Evolutionary conservation across 1,140 invertebrate species (phyloP).

Genomic region (Ceratitis capitata): DNA sequence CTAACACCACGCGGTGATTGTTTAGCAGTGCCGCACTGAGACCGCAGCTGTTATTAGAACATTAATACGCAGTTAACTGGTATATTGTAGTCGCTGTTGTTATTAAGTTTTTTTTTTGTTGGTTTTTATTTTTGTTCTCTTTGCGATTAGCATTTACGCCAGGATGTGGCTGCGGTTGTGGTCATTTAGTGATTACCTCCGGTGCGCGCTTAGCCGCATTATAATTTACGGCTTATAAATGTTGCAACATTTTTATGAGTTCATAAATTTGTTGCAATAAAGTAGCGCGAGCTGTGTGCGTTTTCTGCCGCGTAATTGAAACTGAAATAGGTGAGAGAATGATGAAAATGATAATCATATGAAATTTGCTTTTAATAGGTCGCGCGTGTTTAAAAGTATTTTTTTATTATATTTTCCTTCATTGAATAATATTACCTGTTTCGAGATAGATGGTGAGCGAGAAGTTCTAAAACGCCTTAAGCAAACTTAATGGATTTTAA

Average conservation of each 20-base stretch:
- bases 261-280: not conserved
- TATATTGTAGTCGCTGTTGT: not conserved
- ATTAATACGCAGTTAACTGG: not conserved
- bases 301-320: not conserved
- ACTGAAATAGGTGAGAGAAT: not conserved
- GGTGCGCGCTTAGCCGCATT: not conserved
- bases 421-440: no score
- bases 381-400: no score
- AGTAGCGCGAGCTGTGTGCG: not conserved
- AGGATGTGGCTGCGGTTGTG: not conserved
- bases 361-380: not conserved
- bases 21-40: not conserved
- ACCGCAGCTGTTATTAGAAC: not conserved
- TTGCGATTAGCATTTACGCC: not conserved
- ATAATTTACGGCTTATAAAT: conserved; percentile 16
- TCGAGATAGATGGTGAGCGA: no score
- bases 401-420: no score
- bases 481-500: no score
- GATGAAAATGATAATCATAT: not conserved
- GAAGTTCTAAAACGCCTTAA: no score
- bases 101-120: not conserved
- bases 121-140: not conserved
- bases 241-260: conserved; percentile 5
- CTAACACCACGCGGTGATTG: not conserved
- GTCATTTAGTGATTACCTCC: not conserved